These are phyloP conservation scores for Chascanopsetta lugubris DNA, from an alignment of 2,113 vertebrate species.

Conservation along the genomic window DNA sequence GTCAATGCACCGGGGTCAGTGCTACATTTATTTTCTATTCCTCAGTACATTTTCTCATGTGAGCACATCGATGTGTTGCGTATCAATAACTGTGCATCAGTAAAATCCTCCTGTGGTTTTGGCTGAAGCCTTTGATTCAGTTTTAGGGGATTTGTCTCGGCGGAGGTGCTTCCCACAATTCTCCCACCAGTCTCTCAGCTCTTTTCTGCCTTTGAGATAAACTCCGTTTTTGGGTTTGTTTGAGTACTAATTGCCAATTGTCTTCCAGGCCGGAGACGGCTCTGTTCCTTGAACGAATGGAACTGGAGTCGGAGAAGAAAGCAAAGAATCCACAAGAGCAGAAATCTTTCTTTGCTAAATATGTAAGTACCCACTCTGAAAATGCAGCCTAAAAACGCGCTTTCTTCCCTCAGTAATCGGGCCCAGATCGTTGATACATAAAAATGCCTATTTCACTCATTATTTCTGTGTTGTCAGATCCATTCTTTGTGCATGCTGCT, in stretches of 20 bases:
- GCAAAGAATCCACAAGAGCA: constrained; percentile 93
- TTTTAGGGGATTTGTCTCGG: constrained; percentile 4
- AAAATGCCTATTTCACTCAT: constrained; percentile 9
- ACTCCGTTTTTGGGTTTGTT: constrained; percentile 17
- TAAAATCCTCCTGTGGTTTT: not conserved
- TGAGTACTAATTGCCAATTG: constrained; percentile 24
- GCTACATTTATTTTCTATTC: not conserved
- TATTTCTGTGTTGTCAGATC: not conserved
- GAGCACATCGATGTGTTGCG: not conserved
- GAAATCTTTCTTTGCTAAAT: constrained; percentile 96
- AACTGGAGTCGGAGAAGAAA: constrained; percentile 90
- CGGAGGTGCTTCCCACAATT: not conserved
- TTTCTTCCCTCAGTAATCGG: not conserved
- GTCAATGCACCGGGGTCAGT: constrained; percentile 84
- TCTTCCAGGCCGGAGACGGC: constrained; percentile 86
- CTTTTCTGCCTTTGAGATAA: constrained; percentile 1
- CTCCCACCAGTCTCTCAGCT: constrained; percentile 6
- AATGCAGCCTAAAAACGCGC: not conserved
- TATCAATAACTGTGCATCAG: not conserved
- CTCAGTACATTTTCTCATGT: not conserved
- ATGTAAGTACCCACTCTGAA: constrained; percentile 79
- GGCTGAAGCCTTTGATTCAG: constrained; percentile 19
- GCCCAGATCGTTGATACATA: constrained; percentile 2
- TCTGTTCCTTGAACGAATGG: constrained; percentile 87
- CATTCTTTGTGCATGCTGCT: not conserved